Evolutionary conservation across 2,113 vertebrate genomes (phyloP), one percentile per base, ranked within the genome.

Genomic region (Hystrix cristata): DNA sequence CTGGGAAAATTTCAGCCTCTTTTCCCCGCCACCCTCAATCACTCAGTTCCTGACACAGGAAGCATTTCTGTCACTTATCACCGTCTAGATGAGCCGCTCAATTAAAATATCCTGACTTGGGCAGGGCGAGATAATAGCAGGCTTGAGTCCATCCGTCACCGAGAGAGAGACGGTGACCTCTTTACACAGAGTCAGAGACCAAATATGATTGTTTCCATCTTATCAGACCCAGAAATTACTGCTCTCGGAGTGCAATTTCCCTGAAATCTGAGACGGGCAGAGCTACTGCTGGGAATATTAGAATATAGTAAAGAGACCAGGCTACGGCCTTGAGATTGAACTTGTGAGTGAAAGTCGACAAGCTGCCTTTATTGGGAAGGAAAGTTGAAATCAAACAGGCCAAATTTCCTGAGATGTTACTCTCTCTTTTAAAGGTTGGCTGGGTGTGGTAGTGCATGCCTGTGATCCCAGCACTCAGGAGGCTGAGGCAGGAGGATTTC

Each of bases 311-410:
- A 59, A 64, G 87, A 59, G 82, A 1, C 12, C 0, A 1, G 0
- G n/a, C 59, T 0, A 1, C 2, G 43, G 89, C 91, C 65, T 72
- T 53, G 84, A 59, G 67, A 1, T 0, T 13, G 85, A 46, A 3
- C 60, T 1, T 0, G 6, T 80, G 29, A 53, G 3, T 72, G 46
- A 9, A 48, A 9, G 38, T 10, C 2, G 90, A 57, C 81, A 0
- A 0, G 23, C 48, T 12, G 6, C 29, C 78, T 79, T 76, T 10
- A 9, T 12, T 0, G 0, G 16, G 69, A 72, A 65, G 59, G 57
- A 29, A 67, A 0, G 38, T 5, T 8, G 25, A 31, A 21, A 13
- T 69, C 18, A 10, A 3, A 11, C 8, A 31, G 51, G 29, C 10
- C 25, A 87, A 16, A 13, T 69, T 55, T 62, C 79, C 84, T 0